These are phyloP conservation scores for Myotis brandtii DNA, from an alignment of 2,113 vertebrate species.

Conservation along the genomic window DNA sequence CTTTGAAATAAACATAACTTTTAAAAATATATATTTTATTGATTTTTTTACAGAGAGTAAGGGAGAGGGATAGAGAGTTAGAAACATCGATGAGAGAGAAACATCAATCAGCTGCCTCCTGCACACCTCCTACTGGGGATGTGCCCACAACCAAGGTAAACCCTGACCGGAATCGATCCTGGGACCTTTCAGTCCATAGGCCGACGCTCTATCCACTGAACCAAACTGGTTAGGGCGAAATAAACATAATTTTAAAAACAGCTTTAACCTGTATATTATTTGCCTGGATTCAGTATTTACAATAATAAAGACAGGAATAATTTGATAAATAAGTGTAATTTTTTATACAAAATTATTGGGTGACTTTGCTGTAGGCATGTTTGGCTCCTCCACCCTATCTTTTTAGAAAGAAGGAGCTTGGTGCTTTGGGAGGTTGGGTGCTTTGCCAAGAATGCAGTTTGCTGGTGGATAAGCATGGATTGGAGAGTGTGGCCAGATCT, in stretches of 20 bases:
- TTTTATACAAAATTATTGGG: not conserved
- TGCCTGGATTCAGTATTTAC: not conserved
- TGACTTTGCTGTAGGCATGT: not conserved
- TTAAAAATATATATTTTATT: no score
- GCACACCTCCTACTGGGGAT: no score
- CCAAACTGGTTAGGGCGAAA: no score
- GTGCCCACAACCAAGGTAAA: no score
- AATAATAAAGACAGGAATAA: not conserved
- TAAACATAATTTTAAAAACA: not conserved
- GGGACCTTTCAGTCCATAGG: no score
- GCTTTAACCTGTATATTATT: not conserved
- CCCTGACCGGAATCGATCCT: no score
- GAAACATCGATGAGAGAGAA: no score
- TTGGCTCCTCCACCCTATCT: fast-evolving
- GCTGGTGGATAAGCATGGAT: not conserved
- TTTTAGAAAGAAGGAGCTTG: not conserved
- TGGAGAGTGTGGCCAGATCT: fast-evolving
- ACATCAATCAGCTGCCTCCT: no score
- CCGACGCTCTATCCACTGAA: no score
- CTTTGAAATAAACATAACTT: not conserved
- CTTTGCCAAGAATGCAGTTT: not conserved
- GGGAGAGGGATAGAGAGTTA: no score
- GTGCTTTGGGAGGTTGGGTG: no score
- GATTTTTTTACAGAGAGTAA: no score
- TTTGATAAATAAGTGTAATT: not conserved